Base-by-base conservation (phyloP, 2,113 vertebrate genomes). In the Bagarius yarrelli region DNA sequence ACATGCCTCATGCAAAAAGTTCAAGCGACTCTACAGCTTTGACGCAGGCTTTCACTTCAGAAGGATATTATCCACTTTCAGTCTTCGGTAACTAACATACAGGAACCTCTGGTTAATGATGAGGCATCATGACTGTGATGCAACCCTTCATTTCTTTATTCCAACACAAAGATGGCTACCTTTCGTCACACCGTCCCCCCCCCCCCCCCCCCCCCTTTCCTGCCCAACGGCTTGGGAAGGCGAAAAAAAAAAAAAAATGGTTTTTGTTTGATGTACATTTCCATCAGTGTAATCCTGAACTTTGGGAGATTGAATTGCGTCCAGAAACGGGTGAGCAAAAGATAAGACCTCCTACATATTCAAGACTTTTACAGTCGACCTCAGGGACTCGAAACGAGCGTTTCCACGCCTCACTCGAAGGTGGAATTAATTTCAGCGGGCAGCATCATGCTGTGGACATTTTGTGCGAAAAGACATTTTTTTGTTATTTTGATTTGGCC, bases 401-500 rank as follows among this genome's bases (percentile, higher is more conserved):
- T 72, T 53, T 89, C 86, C 86, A 50, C 86, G 89, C 89, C 92
- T 88, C 90, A 92, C 89, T 93, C 91, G 91, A 90, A 91, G 90
- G 90, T 90, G 91, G 92, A 92, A 92, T 93, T 94, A 91, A 92
- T 92, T 92, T 93, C 89, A 90, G 88, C 89, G 92, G 91, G 91
- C 91, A 92, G 93, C 89, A 90, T 91, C 92, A 91, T 90, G 91
- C 92, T 93, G 92, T 88, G 92, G 92, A 91, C 93, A 93, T 93
- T 94, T 93, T 90, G 89, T 93, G 91, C 91, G 92, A 91, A 92
- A 90, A 91, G 90, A 93, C 89, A 90, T 93, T 92, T 93, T 93
- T 93, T 93, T 92, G 92, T 93, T 93, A 93, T 93, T 91, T 91
- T 93, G 91, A 93, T 94, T 94, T 92, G 91, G 89, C 91, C 85